Base-by-base conservation (phyloP, 1,140 invertebrate genomes). In the Drosophila simulans region DNA sequence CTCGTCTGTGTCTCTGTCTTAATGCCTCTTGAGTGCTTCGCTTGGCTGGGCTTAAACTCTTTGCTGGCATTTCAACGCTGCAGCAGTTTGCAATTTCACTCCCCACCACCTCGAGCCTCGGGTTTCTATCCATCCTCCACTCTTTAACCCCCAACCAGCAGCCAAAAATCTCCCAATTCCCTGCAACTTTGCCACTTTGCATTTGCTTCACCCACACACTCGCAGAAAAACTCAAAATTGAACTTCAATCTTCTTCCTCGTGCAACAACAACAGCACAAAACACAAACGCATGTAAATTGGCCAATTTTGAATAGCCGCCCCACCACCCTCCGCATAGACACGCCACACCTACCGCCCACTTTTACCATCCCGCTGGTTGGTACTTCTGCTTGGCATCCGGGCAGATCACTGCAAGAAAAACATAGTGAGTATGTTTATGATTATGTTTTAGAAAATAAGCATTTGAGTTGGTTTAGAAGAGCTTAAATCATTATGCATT, bases 271-370 rank as follows among this genome's bases (percentile, higher is more conserved):
- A 10, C 20, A 45, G 40, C 17, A 59, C 77, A 78, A 59, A 70
- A 78, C 80, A 79, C 69, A 85, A 85, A 81, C 82, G 82, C 77
- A 85, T 85, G 82, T 85, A 85, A 85, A 85, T 85, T 85, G 82
- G 82, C 82, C 82, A 85, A 85, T 85, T 85, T 85, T 43, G 69
- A 68, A 69, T 58, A 60, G 68, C 58, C 73, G 51, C 64, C 70
- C 43, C 43, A 22, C 64, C 70, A 45, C 53, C 80, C 71, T 35
- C 43, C n/a, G 59, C 52, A 37, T 46, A 60, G 54, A 46, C 65
- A 63, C 65, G 49, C 48, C 71, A 40, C 37, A 22, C 20, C 20
- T 0, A 22, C 40, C 40, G 45, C 13, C 45, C 25, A 35, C 40
- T 11, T 15, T 8, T 12, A 7, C 48, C 54, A 40, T 15, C 43